Base-by-base conservation (phyloP, 2,888 invertebrate species). In the Drosophila anomelani region DNA sequence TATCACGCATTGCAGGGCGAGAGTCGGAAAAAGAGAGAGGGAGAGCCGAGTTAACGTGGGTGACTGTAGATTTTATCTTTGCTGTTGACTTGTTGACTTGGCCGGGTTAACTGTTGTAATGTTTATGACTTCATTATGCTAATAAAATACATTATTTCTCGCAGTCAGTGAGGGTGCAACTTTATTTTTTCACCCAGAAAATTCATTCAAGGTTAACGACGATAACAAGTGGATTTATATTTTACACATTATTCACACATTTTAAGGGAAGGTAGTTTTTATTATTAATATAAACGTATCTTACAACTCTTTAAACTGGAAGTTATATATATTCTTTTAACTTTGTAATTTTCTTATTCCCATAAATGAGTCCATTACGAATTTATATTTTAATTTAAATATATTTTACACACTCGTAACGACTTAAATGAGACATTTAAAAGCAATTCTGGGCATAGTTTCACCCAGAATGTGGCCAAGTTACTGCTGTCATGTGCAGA, bases 101-200 rank as follows among this genome's bases (percentile, higher is more conserved):
- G 64, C 77, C 77, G 81, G 78, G 79, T 79, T 84, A 78, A 88
- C 86, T 88, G 80, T 77, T 76, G 88, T 85, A 84, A 77, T 85
- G 85, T 88, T 85, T 85, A 88, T 85, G 86, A 81, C 85, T 88
- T 85, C 88, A 85, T 85, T 85, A 81, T 80, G 80, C 87, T 86
- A 86, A 84, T 84, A 86, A 84, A 86, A 78, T 78, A 80, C 84
- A 84, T 80, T 75, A 84, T 86, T 86, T 84, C 12, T 67, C 74
- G 69, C 73, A 38, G 29, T 3, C 10, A 15, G 15, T 23, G 23
- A 53, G 36, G 36, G 51, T 36, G 36, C 15, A 53, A 53, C 38
- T 39, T 54, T 54, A 54, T 54, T 26, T 53, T 53, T 54, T 38
- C n/a, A 51, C 34, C 51, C 34, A 3, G 34, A 20, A 36, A 23